A percentile compares a stretch with the other conserved stretches of the same genome.
Conservation (phyloP, 2,888 invertebrate species). For the Hyalella azteca region DNA sequence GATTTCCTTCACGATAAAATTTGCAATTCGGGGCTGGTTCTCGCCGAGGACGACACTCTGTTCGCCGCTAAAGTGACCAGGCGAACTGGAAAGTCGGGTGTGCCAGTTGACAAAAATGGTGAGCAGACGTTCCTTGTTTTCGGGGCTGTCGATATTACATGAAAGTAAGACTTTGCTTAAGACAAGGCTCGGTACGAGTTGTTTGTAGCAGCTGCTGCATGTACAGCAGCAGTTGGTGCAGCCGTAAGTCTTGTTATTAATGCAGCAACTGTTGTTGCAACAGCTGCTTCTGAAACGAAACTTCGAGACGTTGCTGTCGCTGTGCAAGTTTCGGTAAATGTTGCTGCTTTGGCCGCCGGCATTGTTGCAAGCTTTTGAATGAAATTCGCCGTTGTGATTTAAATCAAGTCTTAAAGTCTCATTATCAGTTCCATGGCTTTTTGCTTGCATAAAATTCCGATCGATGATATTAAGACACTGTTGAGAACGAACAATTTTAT, state of each 20-base stretch:
- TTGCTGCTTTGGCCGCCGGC: not conserved
- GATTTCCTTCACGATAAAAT: too few species aligned
- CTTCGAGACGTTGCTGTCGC: not conserved
- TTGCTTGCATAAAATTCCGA: too few species aligned
- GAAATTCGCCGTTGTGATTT: not conserved
- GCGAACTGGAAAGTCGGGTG: not conserved
- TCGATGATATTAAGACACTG: too few species aligned
- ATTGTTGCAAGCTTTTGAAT: not conserved
- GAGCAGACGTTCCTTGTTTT: not conserved
- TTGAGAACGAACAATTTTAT: too few species aligned
- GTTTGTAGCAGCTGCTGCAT: not conserved
- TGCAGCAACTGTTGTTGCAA: constrained; percentile 2
- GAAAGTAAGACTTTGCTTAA: not conserved
- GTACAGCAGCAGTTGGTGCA: not conserved
- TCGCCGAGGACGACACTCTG: not conserved
- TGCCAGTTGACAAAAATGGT: not conserved
- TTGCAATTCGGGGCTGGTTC: too few species aligned
- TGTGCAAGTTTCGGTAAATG: not conserved
- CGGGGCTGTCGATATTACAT: not conserved
- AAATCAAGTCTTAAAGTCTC: not conserved
- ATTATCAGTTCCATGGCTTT: not conserved
- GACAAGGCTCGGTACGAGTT: not conserved
- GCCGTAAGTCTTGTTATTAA: constrained; percentile 14
- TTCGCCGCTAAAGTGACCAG: not conserved
- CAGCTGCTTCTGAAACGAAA: not conserved